These are phyloP conservation scores for Seira musarum DNA, from an alignment of 2,888 invertebrate species.

Conservation along the genomic window DNA sequence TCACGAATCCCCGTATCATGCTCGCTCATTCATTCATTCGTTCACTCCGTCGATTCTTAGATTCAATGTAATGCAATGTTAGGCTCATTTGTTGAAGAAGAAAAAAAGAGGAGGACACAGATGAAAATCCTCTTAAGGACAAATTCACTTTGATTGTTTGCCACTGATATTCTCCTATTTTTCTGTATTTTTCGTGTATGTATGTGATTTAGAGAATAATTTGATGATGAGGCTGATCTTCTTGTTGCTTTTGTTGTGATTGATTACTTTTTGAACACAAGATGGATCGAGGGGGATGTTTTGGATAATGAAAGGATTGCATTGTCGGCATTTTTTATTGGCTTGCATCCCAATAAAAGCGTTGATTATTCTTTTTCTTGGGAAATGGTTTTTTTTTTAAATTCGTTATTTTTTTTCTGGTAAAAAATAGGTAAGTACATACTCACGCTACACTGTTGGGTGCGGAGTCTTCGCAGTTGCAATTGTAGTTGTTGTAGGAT, in stretches of 20 bases:
- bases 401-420: background rate
- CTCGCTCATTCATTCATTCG: too few species aligned
- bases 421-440: too few species aligned
- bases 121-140: constrained; percentile 48
- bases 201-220: constrained; percentile 10
- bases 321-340: constrained; percentile 26
- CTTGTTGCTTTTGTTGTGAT: constrained; percentile 25
- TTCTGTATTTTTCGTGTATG: background rate
- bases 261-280: constrained; percentile 46
- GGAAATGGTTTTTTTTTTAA: too few species aligned
- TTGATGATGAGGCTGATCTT: background rate
- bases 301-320: background rate
- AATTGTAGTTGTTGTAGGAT: too few species aligned
- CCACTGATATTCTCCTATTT: too few species aligned
- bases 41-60: too few species aligned
- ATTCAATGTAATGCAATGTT: too few species aligned
- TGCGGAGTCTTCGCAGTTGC: too few species aligned
- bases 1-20: too few species aligned
- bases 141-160: constrained; percentile 47
- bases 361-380: constrained; percentile 2
- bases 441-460: too few species aligned
- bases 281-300: constrained; percentile 27
- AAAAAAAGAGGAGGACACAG: background rate
- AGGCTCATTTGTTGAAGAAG: constrained; percentile 37
- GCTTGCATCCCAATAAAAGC: background rate